A percentile compares a stretch with the other conserved stretches of the same genome.
Evolutionary conservation across 2,797 vertebrate species (phyloP).

Genomic region (Ispidina lecontei): DNA sequence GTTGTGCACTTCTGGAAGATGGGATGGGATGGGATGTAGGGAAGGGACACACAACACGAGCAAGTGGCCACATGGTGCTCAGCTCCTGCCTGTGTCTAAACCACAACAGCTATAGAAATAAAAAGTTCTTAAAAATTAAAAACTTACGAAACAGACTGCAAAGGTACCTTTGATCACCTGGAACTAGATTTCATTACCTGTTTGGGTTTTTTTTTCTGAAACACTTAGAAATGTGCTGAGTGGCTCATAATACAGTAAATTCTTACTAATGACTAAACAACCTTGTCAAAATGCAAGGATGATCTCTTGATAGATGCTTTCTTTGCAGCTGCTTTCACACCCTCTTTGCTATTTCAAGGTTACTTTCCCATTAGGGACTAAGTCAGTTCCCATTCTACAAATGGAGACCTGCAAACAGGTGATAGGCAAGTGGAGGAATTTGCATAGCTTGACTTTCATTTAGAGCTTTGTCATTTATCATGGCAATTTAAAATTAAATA

Average conservation of each 20-base stretch:
- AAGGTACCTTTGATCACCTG: background rate
- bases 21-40: no score
- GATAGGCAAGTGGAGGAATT: background rate
- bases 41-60: no score
- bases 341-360: background rate
- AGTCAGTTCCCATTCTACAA: background rate
- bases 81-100: no score
- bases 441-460: background rate
- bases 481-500: background rate
- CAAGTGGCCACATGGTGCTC: no score
- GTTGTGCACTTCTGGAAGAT: no score
- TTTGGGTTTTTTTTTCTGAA: background rate
- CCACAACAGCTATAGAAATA: no score
- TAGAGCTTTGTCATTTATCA: background rate
- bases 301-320: background rate
- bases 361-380: background rate
- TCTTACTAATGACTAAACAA: background rate
- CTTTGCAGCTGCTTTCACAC: background rate
- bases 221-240: background rate
- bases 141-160: no score
- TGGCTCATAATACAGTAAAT: background rate
- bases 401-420: background rate
- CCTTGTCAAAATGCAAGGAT: background rate
- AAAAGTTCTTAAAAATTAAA: no score
- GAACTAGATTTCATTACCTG: background rate